phyloP scores from a whole-genome alignment of 2,113 vertebrate species.

The Nannospalax galili region DNA sequence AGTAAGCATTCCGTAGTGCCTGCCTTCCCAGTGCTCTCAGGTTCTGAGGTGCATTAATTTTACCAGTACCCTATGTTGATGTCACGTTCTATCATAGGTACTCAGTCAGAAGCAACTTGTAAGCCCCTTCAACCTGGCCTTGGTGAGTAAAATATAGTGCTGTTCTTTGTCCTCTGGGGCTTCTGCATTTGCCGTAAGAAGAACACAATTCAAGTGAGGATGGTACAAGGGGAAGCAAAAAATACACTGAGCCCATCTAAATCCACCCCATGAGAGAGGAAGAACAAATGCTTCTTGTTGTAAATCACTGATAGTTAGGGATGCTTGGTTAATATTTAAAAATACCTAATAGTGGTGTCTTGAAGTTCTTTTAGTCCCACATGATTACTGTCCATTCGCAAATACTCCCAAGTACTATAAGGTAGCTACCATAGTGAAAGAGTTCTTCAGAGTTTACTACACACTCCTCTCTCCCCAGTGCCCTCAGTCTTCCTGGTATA shows the following conservation, averaged over 20 bases:
- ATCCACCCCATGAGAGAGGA: background rate
- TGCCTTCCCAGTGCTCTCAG: background rate
- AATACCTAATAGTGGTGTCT: background rate
- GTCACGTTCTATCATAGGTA: background rate
- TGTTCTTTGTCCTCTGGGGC: background rate
- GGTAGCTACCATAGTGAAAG: background rate
- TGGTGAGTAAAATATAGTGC: background rate
- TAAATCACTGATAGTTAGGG: slow-evolving; percentile 32
- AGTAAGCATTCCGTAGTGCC: background rate
- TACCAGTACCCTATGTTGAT: background rate
- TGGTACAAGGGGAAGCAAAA: background rate
- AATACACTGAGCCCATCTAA: background rate
- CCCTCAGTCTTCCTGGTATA: background rate
- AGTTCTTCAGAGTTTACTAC: background rate
- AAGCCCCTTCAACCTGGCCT: slow-evolving; percentile 1
- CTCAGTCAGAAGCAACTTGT: slow-evolving; percentile 4
- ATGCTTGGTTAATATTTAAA: slow-evolving; percentile 23
- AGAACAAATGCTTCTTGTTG: background rate
- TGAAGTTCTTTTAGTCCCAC: background rate
- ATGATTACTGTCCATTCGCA: background rate
- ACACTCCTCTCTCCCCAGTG: background rate
- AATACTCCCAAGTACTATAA: background rate
- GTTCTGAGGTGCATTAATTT: background rate
- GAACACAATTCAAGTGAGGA: background rate
- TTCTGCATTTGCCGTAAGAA: slow-evolving; percentile 13